Evolutionary conservation across 1,140 invertebrate species (phyloP).

Genomic region (Drosophila willistoni): DNA sequence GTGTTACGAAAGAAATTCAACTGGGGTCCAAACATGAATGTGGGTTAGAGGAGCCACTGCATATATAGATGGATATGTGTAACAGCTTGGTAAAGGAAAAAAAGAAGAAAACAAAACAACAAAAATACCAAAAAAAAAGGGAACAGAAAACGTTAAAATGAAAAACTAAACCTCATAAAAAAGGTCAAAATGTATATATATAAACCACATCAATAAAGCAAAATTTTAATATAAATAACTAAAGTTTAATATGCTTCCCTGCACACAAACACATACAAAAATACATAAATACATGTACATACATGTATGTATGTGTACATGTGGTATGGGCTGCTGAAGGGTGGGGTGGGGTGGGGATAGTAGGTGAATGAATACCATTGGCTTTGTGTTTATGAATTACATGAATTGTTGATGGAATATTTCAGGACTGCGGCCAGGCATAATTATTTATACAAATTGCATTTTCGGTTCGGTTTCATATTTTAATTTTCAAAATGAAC

Average conservation of each 20-base stretch:
- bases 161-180: slow-evolving; percentile 66
- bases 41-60: slow-evolving; percentile 20
- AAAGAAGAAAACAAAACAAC: background rate
- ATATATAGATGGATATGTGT: slow-evolving; percentile 27
- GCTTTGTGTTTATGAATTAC: slow-evolving; percentile 39
- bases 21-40: slow-evolving; percentile 30
- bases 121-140: slow-evolving; percentile 12
- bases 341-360: no score
- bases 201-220: slow-evolving; percentile 79
- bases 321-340: background rate
- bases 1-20: slow-evolving; percentile 46
- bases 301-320: background rate
- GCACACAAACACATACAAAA: slow-evolving; percentile 21
- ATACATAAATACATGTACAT: background rate
- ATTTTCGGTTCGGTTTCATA: slow-evolving; percentile 10
- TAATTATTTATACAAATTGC: slow-evolving; percentile 65
- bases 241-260: slow-evolving; percentile 73
- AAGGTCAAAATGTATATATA: slow-evolving; percentile 34
- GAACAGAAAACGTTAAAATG: background rate
- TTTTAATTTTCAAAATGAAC: slow-evolving; percentile 27
- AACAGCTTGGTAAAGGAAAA: slow-evolving; percentile 36
- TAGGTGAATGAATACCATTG: slow-evolving; percentile 10
- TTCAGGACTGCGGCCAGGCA: slow-evolving; percentile 16
- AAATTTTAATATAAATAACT: slow-evolving; percentile 81
- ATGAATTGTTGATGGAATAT: slow-evolving; percentile 51